Percentiles rank a stretch among this genome's conserved stretches.
Conservation (phyloP, 37 sponge, comb jelly and placozoan species). For the Dysidea cf. avara region DNA sequence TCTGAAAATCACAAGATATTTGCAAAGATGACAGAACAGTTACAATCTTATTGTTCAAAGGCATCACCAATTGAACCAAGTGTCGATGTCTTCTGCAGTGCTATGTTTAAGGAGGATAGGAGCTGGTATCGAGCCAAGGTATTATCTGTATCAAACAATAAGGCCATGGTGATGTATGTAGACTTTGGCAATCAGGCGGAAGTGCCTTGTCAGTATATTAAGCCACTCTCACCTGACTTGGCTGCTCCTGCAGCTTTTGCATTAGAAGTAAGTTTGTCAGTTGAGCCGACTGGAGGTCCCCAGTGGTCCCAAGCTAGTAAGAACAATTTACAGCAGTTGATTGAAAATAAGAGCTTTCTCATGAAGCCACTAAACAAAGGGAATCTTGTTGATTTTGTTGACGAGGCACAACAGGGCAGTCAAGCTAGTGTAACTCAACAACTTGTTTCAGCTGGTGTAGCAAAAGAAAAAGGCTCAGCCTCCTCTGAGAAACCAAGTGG, state of each 20-base stretch:
- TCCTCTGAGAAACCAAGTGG: no score
- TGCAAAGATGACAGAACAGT: no score
- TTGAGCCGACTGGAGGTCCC: not conserved
- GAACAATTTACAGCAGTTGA: not conserved
- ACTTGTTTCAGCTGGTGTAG: no score
- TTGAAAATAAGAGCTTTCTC: not conserved
- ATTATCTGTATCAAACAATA: not conserved
- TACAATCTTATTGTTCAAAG: no score
- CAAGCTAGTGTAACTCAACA: not conserved
- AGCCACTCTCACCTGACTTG: slow-evolving; percentile 11
- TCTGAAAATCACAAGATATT: no score
- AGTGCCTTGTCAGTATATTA: slow-evolving; percentile 2
- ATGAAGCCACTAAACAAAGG: not conserved
- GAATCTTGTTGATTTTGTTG: not conserved
- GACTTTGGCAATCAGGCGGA: slow-evolving; percentile 5
- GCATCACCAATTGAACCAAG: slow-evolving; percentile 3
- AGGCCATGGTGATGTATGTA: not conserved
- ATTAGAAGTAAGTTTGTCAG: slow-evolving; percentile 6
- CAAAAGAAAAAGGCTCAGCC: no score
- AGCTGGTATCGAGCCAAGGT: slow-evolving; percentile 47
- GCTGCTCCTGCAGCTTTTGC: slow-evolving; percentile 23
- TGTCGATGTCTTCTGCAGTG: slow-evolving; percentile 31
- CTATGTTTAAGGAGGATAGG: slow-evolving; percentile 60
- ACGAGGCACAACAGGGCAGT: not conserved
- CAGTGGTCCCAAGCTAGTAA: not conserved